A percentile compares a stretch with the other conserved stretches of the same genome.
Evolutionary conservation across 2,888 invertebrate genomes (phyloP).

Genomic region (Sminthurides aquaticus): DNA sequence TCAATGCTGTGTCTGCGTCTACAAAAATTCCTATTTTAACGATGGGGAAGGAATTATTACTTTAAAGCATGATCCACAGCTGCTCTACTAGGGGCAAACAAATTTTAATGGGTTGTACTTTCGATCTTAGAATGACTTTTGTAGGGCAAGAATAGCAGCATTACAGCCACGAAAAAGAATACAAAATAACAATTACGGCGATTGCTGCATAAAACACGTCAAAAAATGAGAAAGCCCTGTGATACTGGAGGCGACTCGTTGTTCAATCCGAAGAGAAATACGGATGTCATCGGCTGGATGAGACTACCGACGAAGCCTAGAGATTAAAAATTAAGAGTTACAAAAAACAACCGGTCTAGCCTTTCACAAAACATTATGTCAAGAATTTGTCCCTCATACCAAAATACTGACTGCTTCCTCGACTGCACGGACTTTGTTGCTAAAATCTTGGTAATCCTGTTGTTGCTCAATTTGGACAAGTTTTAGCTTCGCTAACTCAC

Average conservation of each 20-base stretch:
- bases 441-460: conserved; percentile 28
- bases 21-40: no score
- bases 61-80: background rate
- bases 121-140: no score
- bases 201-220: background rate
- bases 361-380: background rate
- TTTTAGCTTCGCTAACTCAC: conserved; percentile 34
- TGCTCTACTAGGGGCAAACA: background rate
- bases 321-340: no score
- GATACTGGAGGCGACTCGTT: conserved; percentile 1
- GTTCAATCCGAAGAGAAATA: background rate
- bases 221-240: conserved; percentile 7
- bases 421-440: conserved; percentile 32
- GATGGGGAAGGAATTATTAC: no score
- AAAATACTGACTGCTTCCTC: conserved; percentile 39
- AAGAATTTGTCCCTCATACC: conserved; percentile 10
- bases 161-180: background rate
- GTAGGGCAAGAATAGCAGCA: no score
- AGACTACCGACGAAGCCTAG: background rate
- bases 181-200: background rate
- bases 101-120: background rate
- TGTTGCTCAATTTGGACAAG: conserved; percentile 39
- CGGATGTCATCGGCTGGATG: background rate
- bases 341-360: background rate
- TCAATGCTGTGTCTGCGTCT: no score